A percentile compares a stretch with the other conserved stretches of the same genome.
Conservation (phyloP, 2,113 vertebrate species). For the Chloropsis hardwickii region DNA sequence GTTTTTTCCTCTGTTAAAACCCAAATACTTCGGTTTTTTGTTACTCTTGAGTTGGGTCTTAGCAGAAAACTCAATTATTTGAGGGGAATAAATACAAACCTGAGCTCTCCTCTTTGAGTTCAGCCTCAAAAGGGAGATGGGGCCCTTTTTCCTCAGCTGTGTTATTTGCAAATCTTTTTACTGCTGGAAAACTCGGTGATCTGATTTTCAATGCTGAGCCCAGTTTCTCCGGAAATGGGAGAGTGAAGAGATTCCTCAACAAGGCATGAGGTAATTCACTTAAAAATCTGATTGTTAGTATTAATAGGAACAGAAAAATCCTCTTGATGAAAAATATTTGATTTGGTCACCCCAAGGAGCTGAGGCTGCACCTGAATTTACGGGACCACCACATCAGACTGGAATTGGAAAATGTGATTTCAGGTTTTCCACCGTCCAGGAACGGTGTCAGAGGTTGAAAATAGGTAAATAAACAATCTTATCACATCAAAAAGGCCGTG, state of each 20-base stretch:
- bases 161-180: accelerated
- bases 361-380: neutral
- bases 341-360: neutral
- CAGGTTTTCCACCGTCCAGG: accelerated
- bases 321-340: neutral
- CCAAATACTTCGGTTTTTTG: neutral
- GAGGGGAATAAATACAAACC: neutral
- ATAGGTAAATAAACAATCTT: accelerated
- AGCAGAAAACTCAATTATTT: neutral
- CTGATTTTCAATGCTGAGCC: neutral
- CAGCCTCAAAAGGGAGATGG: too few species aligned
- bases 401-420: neutral
- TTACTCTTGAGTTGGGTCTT: neutral
- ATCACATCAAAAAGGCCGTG: accelerated
- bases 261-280: neutral
- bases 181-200: neutral
- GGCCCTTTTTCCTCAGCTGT: neutral
- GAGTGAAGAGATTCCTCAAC: neutral
- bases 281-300: accelerated
- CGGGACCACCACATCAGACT: accelerated
- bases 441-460: neutral
- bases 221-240: neutral
- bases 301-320: neutral
- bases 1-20: neutral
- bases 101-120: too few species aligned